Evolutionary conservation across 2,113 vertebrate species (phyloP), one percentile per base, ranked within the genome.

Genomic region (Scomber colias): DNA sequence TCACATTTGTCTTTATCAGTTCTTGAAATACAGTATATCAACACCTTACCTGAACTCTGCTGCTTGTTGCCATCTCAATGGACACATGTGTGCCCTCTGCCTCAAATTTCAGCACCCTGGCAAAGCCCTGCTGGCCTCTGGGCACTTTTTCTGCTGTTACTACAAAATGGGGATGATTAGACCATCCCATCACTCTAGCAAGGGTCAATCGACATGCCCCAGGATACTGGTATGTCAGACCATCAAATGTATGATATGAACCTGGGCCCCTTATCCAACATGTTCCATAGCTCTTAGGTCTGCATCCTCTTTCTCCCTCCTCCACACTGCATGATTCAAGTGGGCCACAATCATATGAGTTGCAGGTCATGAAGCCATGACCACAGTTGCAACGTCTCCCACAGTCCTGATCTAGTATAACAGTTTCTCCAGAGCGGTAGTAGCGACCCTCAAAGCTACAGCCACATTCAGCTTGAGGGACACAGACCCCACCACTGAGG

Each of bases 161-260:
- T 0, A 2, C 17, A 30, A 94, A 94, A 9, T 87, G 11, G 0
- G 68, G 71, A 1, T 88, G 71, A 11, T 15, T 9, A 0, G 63
- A 87, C 1, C 24, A n/a, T 9, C 60, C 75, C 45, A 87, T 89
- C 5, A 92, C 85, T 35, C 24, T 87, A 45, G 91, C 71, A 24
- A 94, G 88, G 0, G 50, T 87, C 27, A 94, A 13, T 21, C 1
- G 78, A 82, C 92, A 94, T 0, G 90, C 83, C 1, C 93, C 93
- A 50, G 88, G 83, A 48, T 93, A 92, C 2, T 88, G 85, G 74
- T 92, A 92, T 0, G 19, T 50, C 15, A 82, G n/a, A 16, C 92
- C 90, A 31, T 93, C 90, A 48, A 92, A 94, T 0, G 86, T 95
- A 6, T 71, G 21, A 68, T 94, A 94, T n/a, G 89, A 87, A 1